Conservation (phyloP, 2,797 vertebrate species). For the Pangasius mekongensis region DNA sequence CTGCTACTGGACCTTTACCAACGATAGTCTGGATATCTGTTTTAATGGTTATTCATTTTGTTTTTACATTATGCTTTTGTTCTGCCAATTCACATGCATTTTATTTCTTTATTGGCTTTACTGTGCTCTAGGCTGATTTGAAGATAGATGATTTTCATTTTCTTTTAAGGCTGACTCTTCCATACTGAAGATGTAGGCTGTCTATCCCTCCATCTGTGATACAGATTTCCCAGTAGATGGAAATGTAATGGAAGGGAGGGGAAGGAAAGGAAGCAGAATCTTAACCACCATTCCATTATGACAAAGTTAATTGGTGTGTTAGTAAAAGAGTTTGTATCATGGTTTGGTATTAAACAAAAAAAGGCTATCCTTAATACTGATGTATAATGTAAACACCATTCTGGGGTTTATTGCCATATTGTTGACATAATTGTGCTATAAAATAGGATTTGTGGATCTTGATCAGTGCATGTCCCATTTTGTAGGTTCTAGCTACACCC, state of each 20-base stretch:
- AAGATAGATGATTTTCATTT: conserved; percentile 17
- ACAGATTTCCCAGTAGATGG: not conserved
- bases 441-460: not conserved
- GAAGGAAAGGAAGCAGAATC: not conserved
- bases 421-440: not conserved
- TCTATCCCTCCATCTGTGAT: not conserved
- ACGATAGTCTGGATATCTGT: not conserved
- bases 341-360: not conserved
- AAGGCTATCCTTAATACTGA: not conserved
- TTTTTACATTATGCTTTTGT: not conserved
- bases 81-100: not conserved
- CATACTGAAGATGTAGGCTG: not conserved
- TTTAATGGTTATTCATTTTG: not conserved
- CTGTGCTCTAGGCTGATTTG: conserved; percentile 9
- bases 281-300: not conserved
- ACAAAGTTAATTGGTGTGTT: not conserved
- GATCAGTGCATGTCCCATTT: not conserved
- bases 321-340: not conserved
- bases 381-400: not conserved
- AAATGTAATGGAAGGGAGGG: not conserved
- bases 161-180: conserved; percentile 2
- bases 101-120: not conserved
- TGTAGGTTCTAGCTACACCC: not conserved
- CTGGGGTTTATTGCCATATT: not conserved
- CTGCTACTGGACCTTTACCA: not conserved